Evolutionary conservation across 2,888 invertebrate species (phyloP).

Genomic region (Cremastinae sp.): DNA sequence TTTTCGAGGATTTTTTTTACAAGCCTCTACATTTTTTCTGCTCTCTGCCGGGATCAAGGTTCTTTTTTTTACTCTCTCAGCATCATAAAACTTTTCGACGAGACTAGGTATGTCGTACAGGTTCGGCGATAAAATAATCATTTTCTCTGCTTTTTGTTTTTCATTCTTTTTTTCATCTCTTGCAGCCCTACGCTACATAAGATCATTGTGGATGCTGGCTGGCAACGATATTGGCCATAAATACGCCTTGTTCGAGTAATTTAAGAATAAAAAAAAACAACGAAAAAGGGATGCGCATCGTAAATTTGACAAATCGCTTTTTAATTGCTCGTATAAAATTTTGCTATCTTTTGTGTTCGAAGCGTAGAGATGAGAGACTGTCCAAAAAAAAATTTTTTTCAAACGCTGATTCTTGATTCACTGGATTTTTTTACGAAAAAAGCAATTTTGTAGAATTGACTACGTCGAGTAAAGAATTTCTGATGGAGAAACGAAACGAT

Average conservation of each 20-base stretch:
- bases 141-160: no score
- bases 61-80: conserved; percentile 36
- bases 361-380: no score
- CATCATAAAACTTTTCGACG: conserved; percentile 43
- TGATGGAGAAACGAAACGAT: no score
- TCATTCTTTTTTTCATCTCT: conserved; percentile 33
- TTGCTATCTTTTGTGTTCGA: not conserved
- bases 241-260: conserved; percentile 7
- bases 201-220: conserved; percentile 27
- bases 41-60: conserved; percentile 40
- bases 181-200: conserved; percentile 35
- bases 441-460: no score
- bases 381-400: no score
- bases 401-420: no score
- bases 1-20: conserved; percentile 32
- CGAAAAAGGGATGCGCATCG: not conserved
- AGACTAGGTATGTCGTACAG: conserved; percentile 28
- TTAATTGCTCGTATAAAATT: no score
- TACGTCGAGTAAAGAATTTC: no score
- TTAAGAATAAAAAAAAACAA: not conserved
- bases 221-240: conserved; percentile 39
- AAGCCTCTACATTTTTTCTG: conserved; percentile 41
- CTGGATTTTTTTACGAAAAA: no score
- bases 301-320: no score
- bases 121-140: conserved; percentile 31